Percentiles rank a stretch among this genome's conserved stretches.
These are phyloP conservation scores for Pycnomerus fuliginosus DNA, from an alignment of 2,888 invertebrate genomes.

Conservation along the genomic window DNA sequence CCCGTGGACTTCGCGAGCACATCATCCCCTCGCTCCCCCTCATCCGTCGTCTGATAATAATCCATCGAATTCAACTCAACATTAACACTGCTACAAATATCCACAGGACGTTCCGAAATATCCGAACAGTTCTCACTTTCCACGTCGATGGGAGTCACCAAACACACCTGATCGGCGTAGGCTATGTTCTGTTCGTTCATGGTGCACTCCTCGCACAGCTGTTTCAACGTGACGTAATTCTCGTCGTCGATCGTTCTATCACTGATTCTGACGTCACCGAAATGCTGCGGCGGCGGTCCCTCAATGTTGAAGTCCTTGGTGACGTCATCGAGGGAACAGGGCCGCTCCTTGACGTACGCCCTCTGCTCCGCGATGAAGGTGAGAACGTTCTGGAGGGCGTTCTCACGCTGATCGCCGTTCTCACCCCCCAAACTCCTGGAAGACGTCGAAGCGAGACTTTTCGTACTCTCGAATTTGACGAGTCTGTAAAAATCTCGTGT, in stretches of 20 bases:
- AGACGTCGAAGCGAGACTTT: constrained; percentile 74
- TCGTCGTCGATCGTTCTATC: constrained; percentile 41
- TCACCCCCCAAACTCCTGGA: constrained; percentile 65
- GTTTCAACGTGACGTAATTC: constrained; percentile 51
- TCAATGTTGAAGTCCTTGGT: constrained; percentile 57
- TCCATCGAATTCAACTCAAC: constrained; percentile 44
- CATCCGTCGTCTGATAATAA: constrained; percentile 36
- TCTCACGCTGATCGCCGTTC: constrained; percentile 65
- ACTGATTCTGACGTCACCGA: constrained; percentile 42
- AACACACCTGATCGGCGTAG: constrained; percentile 52
- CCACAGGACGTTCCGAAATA: constrained; percentile 48
- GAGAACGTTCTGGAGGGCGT: constrained; percentile 70
- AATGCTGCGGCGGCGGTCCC: constrained; percentile 52
- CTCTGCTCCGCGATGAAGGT: constrained; percentile 77
- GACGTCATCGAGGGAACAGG: constrained; percentile 54
- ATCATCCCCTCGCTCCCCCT: constrained; percentile 14
- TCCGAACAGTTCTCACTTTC: constrained; percentile 52
- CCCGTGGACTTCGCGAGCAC: constrained; percentile 41
- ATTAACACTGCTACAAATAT: constrained; percentile 49
- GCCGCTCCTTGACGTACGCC: constrained; percentile 62
- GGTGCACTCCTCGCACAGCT: constrained; percentile 47
- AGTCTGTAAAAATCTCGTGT: constrained; percentile 78
- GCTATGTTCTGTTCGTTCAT: constrained; percentile 42
- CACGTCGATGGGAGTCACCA: constrained; percentile 50
- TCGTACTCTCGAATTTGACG: constrained; percentile 79